Evolutionary conservation across 2,797 vertebrate genomes (phyloP), one percentile per base, ranked within the genome.

Genomic region (Lepilemur ruficaudatus): DNA sequence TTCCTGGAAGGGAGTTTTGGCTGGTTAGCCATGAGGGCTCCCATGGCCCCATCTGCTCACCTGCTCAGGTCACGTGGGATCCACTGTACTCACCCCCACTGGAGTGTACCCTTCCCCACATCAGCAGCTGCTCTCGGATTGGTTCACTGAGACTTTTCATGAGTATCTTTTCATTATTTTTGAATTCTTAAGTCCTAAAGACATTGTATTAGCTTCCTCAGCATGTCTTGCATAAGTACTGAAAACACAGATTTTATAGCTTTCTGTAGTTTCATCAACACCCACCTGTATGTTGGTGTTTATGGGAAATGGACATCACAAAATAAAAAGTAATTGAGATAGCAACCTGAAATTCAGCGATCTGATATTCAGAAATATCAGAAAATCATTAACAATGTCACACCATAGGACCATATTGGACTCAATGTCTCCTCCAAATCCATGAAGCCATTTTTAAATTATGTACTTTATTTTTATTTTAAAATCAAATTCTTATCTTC

Each of bases 401-500:
- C 46, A 28, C 15, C 38, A 25, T 30, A n/a, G 89, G 46, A 73
- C 25, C 3, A 15, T 35, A 65, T 28, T 87, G 46, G 41, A 46
- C 61, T 76, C 59, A 23, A 81, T 48, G 52, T 50, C 18, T 69
- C 14, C 50, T 15, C 18, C 43, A 67, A 89, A 69, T 83, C 30
- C 1, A 10, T 28, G 61, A 91, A 69, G 63, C 2, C 17, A 55
- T 41, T 89, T 80, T 61, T 63, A 30, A 92, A n/a, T 86, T 85
- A 79, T n/a, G 2, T 20, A 55, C 69, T 50, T 55, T 28, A 50
- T 72, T 83, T 72, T 89, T 57, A 83, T 57, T 63, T 89, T 55
- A 85, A 91, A 92, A 70, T 59, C 7, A 82, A 70, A 76, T 46
- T n/a, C 9, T 57, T 72, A 82, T 89, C 93, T 95, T 85, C 78